Evolutionary conservation across 2,797 vertebrate genomes (phyloP), one percentile per base, ranked within the genome.

Genomic region (Chelonia mydas): DNA sequence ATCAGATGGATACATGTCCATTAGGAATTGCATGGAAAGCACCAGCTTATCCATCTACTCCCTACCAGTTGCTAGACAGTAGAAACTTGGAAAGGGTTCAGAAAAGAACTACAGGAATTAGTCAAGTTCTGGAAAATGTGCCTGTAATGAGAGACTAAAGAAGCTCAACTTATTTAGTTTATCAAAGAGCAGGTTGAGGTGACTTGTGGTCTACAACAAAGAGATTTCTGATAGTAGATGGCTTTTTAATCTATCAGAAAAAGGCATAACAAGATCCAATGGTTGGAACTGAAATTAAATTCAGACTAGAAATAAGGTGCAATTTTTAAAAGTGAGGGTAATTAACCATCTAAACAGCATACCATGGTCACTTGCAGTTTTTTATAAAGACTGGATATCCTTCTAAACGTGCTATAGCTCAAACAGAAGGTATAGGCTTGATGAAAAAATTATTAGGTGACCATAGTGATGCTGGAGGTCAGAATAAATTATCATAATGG

Each of bases 391-490:
- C 37, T 45, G 37, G 37, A 12, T 74, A 11, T 41, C 11, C n/a
- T 45, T 21, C 21, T 9, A 17, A 41, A 74, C 21, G 7, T 41
- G 37, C 19, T 72, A 33, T 41, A 23, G 37, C 17, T 72, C n/a
- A 41, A 72, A 72, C n/a, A 23, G 37, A 41, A 72, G 11, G 5
- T 72, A 72, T 72, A 23, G 8, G 37, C 37, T 45, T 27, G 11
- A 11, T 74, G 13, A 49, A 81, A 54, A 77, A 85, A 91, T 72
- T 3, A 17, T 90, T 87, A 21, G 77, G 27, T 76, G 83, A 1
- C 1, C n/a, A 87, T 93, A 50, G 37, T 2, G 2, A 83, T 21
- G 0, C 68, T 27, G 37, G 6, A 53, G 0, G 0, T 45, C 12
- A 25, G 55, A 25, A 15, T 72, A 4, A 17, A 88, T 78, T 91